A percentile compares a stretch with the other conserved stretches of the same genome.
Evolutionary conservation across 2,888 invertebrate genomes (phyloP).

Genomic region (Erebia epiphron): DNA sequence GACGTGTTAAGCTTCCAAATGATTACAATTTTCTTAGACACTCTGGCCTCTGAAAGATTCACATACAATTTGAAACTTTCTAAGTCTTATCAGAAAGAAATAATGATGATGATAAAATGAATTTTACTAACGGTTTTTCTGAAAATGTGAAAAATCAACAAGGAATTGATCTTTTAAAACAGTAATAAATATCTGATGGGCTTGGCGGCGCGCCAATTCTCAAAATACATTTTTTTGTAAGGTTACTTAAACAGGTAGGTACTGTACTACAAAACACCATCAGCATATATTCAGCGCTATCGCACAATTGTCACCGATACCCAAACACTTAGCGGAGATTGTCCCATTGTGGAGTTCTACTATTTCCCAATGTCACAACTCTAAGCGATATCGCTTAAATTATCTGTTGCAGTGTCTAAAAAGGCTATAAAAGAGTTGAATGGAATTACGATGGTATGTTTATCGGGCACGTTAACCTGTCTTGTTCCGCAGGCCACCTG

Average conservation of each 20-base stretch:
- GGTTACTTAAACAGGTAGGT: not conserved
- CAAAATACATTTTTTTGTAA: not conserved
- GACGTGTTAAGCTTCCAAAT: too few relatives aligned
- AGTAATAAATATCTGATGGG: not conserved
- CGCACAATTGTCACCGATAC: slow-evolving; percentile 57
- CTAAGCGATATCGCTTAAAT: slow-evolving; percentile 48
- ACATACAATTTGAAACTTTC: not conserved
- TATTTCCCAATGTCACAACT: slow-evolving; percentile 66
- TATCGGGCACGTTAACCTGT: slow-evolving; percentile 61
- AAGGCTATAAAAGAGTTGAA: slow-evolving; percentile 59
- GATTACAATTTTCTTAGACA: too few relatives aligned
- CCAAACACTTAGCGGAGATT: slow-evolving; percentile 43
- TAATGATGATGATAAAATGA: too few relatives aligned
- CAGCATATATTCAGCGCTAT: slow-evolving; percentile 59
- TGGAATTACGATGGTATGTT: slow-evolving; percentile 56
- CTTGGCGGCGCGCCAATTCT: not conserved
- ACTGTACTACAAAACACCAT: slow-evolving; percentile 43
- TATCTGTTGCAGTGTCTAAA: slow-evolving; percentile 54
- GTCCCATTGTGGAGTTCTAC: slow-evolving; percentile 10
- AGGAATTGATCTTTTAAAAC: not conserved
- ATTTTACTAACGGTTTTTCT: too few relatives aligned
- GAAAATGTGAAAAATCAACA: too few relatives aligned
- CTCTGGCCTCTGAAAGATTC: too few relatives aligned
- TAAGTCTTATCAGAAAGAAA: not conserved
- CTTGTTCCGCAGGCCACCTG: slow-evolving; percentile 49